Evolutionary conservation across 2,888 invertebrate species (phyloP), one percentile per base, ranked within the genome.

Genomic region (Microctonus aethiopoides): DNA sequence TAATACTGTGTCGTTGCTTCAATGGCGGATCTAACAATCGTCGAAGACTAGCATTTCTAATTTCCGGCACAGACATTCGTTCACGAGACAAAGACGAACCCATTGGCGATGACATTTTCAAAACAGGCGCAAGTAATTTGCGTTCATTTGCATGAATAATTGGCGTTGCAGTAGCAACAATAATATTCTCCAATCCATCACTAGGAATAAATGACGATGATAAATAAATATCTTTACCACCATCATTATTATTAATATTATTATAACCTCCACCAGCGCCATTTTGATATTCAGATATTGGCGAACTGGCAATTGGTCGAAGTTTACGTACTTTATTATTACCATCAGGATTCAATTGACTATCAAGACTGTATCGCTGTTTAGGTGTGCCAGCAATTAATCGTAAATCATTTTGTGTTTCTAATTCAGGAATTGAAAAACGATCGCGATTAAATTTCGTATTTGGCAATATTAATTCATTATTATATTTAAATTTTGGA

Each of bases 31-130:
- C 85, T 9, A 85, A 73, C 24, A 85, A 57, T 32, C 85, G 74
- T 2, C 85, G 74, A 0, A 85, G 71, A 63, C 84, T 85, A 2
- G 85, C 81, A 36, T 82, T 85, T 10, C 84, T 76, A 32, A 85
- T 84, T 62, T 85, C 85, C 0, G 85, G 85, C 0, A 85, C 85
- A 2, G 85, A 85, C 80, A 84, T 82, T 24, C 85, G 78, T 63
- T 85, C 84, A n/a, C 84, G 76, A 0, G 73, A 60, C 4, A 73
- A 74, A 9, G 73, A 70, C 24, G 70, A 75, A 6, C 52, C 57
- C 32, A 26, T 66, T 0, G 69, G 72, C 22, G 73, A 65, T 16
- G 67, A 69, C 0, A 69, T 72, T 56, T 72, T 75, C 2, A 76
- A 69, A n/a, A 76, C 75, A 2, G 76, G 75, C 0, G 78, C 69